Conservation (phyloP, 2,797 vertebrate genomes). For the Pempheris klunzingeri region DNA sequence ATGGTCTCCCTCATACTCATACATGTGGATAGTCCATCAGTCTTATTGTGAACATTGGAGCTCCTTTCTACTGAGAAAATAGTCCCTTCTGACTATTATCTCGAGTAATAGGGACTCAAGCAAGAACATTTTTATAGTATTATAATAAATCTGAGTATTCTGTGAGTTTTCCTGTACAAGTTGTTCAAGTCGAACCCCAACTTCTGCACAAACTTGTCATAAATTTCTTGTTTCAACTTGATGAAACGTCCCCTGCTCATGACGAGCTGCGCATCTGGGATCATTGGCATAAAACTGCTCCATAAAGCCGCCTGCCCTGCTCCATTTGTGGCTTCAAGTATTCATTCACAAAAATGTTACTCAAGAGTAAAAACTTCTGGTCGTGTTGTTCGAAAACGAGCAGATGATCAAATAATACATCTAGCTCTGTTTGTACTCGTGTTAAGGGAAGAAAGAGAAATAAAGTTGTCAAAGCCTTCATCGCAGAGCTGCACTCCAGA, state of each 20-base stretch:
- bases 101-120: not conserved
- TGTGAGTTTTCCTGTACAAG: not conserved
- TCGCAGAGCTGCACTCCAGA: not conserved
- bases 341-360: not conserved
- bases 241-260: not conserved
- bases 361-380: not conserved
- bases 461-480: not conserved
- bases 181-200: not conserved
- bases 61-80: not conserved
- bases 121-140: not conserved
- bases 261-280: not conserved
- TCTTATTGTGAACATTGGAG: not conserved
- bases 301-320: not conserved
- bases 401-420: not conserved
- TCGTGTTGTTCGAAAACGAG: not conserved
- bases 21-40: not conserved
- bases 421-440: too few species aligned
- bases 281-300: not conserved
- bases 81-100: constrained; percentile 1
- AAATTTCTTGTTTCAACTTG: not conserved
- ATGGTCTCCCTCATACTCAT: not conserved
- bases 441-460: not conserved
- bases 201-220: not conserved
- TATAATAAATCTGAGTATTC: not conserved
- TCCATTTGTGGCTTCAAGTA: not conserved